Evolutionary conservation across 1,140 invertebrate species (phyloP).

Genomic region (Bombus pascuorum): DNA sequence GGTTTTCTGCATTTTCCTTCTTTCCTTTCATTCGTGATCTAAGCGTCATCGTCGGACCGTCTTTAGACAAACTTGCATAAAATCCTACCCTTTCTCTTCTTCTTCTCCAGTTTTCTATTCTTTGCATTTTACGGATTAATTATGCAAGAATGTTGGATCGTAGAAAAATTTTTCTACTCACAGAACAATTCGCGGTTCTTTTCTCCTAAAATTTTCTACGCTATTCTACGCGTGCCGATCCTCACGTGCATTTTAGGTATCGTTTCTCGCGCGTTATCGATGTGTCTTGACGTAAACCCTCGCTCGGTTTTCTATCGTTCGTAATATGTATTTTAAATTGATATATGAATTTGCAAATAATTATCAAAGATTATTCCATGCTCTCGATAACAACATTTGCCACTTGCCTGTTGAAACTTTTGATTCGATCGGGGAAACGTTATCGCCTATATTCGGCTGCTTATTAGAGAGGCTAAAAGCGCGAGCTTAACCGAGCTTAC

Average conservation of each 20-base stretch:
- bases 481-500: conserved; percentile 30
- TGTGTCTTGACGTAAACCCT: too few relatives aligned
- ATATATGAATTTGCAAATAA: neutral
- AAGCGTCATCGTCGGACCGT: neutral
- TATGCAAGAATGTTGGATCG: neutral
- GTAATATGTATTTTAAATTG: neutral
- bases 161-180: neutral
- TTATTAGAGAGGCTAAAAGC: neutral
- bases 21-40: conserved; percentile 12
- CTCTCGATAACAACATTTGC: neutral
- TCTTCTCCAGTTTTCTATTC: neutral
- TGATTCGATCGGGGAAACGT: neutral
- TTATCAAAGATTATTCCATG: too few relatives aligned
- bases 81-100: conserved; percentile 12
- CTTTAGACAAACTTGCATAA: conserved; percentile 29
- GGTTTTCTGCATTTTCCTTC: conserved; percentile 20
- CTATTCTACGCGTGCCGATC: too few relatives aligned
- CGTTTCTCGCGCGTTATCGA: too few relatives aligned
- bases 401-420: conserved; percentile 24
- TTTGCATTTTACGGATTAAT: neutral
- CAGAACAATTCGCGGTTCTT: too few relatives aligned
- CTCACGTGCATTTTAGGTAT: too few relatives aligned
- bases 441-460: neutral
- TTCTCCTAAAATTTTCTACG: too few relatives aligned
- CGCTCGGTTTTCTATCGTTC: too few relatives aligned